These are phyloP conservation scores for Megalops atlanticus DNA, from an alignment of 2,113 vertebrate species.

Conservation along the genomic window DNA sequence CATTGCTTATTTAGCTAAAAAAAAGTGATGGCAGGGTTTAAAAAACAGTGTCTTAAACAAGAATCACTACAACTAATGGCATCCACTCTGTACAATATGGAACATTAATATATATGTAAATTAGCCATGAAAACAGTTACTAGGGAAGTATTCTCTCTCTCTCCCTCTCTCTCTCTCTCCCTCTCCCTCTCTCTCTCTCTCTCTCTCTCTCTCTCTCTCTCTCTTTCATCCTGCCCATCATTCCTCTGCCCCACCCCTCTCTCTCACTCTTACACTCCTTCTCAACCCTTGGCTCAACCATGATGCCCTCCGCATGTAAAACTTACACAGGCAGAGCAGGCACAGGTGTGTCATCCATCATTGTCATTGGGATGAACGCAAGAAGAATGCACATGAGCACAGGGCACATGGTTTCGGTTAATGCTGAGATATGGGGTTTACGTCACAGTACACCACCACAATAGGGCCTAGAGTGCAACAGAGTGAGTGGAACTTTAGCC, in stretches of 20 bases:
- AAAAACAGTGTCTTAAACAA: slow-evolving; percentile 69
- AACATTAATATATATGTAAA: slow-evolving; percentile 84
- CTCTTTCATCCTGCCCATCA: slow-evolving; percentile 12
- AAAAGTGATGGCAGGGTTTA: slow-evolving; percentile 66
- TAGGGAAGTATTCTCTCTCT: slow-evolving; percentile 31
- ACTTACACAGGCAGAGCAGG: neutral
- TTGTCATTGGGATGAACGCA: too few relatives aligned
- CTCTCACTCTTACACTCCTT: too few relatives aligned
- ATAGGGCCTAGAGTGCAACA: too few relatives aligned
- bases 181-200: slow-evolving; percentile 2
- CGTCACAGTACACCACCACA: too few relatives aligned
- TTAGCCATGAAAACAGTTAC: slow-evolving; percentile 56
- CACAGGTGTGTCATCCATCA: too few relatives aligned
- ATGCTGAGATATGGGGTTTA: too few relatives aligned
- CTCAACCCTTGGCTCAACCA: too few relatives aligned
- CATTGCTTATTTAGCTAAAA: slow-evolving; percentile 65
- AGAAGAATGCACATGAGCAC: too few relatives aligned
- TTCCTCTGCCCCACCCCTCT: neutral
- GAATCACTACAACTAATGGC: slow-evolving; percentile 78
- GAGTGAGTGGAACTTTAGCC: too few relatives aligned
- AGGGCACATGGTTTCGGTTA: too few relatives aligned
- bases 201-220: slow-evolving; percentile 4
- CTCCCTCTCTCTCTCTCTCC: slow-evolving; percentile 37
- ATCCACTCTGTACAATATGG: slow-evolving; percentile 79
- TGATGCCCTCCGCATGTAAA: too few relatives aligned